Evolutionary conservation across 2,888 invertebrate species (phyloP), one percentile per base, ranked within the genome.

Genomic region (Chesias legatella): DNA sequence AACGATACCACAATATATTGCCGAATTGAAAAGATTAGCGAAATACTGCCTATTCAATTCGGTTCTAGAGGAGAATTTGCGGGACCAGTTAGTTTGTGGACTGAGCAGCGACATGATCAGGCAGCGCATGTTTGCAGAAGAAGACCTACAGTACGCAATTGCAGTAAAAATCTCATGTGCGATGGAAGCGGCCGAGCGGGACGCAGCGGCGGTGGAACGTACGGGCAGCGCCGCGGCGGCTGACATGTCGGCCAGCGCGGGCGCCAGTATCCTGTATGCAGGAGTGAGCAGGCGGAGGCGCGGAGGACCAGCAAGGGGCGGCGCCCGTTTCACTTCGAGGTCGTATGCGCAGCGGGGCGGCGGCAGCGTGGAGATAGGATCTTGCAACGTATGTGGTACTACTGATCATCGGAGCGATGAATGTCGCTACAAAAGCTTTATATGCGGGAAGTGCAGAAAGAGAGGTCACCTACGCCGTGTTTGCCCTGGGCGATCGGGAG

Each of bases 1-100:
- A 29, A 23, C n/a, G 6, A 25, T 48, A 6, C 29, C 20, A 0
- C 21, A 37, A 1, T 48, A 43, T 9, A 22, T 48, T 0, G 37
- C 43, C 0, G 26, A 20, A 11, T 32, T 44, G 10, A 48, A 43
- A 8, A 37, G n/a, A n/a, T 7, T n/a, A n/a, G n/a, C n/a, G n/a
- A n/a, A n/a, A n/a, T n/a, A n/a, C n/a, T n/a, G n/a, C n/a, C n/a
- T 17, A 17, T 29, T 29, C 6, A 8, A 8, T 1, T 6, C 29
- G 1, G 29, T 29, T 4, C 17, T 29, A 7, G 29, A 29, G 10
- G 29, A 29, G 8, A 29, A 29, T 17, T 10, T 17, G 1, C 13
- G 29, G 6, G 29, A 17, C 17, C 29, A 29, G 29, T 5, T 17
- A 3, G 13, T 29, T 4, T 29, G 29, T 13, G 29, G 29, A 3